Evolutionary conservation across 2,113 vertebrate species (phyloP), one percentile per base, ranked within the genome.

Genomic region (Myiozetetes cayanensis): DNA sequence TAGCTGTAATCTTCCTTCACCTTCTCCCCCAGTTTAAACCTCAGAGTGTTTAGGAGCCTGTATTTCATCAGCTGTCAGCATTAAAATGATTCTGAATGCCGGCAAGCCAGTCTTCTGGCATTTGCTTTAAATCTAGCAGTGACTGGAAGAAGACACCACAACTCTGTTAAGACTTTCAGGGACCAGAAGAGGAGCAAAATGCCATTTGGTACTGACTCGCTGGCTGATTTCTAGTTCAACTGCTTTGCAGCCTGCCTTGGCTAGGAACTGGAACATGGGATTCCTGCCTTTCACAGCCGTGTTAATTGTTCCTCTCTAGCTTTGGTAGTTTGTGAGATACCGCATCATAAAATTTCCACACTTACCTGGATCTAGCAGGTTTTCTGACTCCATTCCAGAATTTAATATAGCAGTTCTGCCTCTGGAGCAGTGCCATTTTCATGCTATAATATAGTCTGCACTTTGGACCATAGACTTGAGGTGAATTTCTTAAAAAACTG

Each of bases 111-210:
- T 41, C 44, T 92, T 89, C 53, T 47, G 68, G 35, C 3, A 2
- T 75, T 84, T 95, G 56, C 52, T 93, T 74, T 88, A 63, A 80
- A 87, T 78, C 90, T 46, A 93, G 52, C 56, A 66, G 27, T 80
- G 74, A 90, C 3, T 59, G 72, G 70, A 84, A 89, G 79, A 85
- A 81, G 85, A 87, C 35, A 71, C 19, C n/a, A 61, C 70, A 44
- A 56, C 68, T 93, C 70, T 89, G 83, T 78, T 80, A 55, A 75
- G 41, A 79, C 39, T 87, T 89, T 41, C 73, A 76, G 66, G 41
- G 79, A 71, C 31, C 5, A 2, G 76, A 83, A 90, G 44, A 92
- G 46, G 39, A 92, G 53, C 44, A 78, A 89, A 96, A 90, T 66
- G 47, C 37, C 31, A 85, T 35, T 46, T 71, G 23, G 65, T 89